Evolutionary conservation across 1,140 invertebrate species (phyloP).

Genomic region (Lordiphosa collinella): DNA sequence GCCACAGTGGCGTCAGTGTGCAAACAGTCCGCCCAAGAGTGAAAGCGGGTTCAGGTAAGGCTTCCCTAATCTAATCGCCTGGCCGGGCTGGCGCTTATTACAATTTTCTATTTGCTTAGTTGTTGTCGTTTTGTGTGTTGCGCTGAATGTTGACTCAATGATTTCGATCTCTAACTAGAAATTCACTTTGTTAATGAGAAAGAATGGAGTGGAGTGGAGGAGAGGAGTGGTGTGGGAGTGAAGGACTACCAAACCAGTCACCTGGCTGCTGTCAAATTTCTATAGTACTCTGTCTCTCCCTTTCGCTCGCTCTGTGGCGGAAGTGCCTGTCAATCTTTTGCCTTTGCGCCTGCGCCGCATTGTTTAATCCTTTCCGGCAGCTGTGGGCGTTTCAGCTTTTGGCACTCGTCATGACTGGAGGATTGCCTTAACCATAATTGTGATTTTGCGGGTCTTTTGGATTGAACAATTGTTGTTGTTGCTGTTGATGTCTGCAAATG

Average conservation of each 20-base stretch:
- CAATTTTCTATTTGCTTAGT: conserved; percentile 64
- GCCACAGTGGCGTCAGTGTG: conserved; percentile 78
- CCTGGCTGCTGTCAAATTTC: conserved; percentile 34
- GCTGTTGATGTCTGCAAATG: conserved; percentile 43
- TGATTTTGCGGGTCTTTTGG: conserved; percentile 28
- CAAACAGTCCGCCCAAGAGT: conserved; percentile 49
- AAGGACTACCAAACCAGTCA: conserved; percentile 4
- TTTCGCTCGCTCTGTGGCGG: conserved; percentile 16
- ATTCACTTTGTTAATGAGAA: conserved; percentile 18
- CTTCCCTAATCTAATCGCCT: conserved; percentile 58
- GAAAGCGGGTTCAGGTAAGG: conserved; percentile 25
- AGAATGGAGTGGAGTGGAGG: no score
- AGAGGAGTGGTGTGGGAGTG: not conserved
- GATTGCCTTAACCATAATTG: conserved; percentile 24
- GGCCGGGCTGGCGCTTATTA: conserved; percentile 64
- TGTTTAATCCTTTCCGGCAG: conserved; percentile 59
- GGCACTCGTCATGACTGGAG: conserved; percentile 30
- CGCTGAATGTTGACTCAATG: conserved; percentile 61
- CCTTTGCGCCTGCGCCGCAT: conserved; percentile 28
- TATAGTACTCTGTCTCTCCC: conserved; percentile 11
- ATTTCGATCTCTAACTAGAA: conserved; percentile 29
- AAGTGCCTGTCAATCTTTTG: conserved; percentile 57
- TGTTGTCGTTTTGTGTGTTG: conserved; percentile 35
- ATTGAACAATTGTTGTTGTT: conserved; percentile 25
- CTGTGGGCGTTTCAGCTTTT: conserved; percentile 69